Evolutionary conservation across 2,888 invertebrate species (phyloP), one percentile per base, ranked within the genome.

Genomic region (Diarsia brunnea): DNA sequence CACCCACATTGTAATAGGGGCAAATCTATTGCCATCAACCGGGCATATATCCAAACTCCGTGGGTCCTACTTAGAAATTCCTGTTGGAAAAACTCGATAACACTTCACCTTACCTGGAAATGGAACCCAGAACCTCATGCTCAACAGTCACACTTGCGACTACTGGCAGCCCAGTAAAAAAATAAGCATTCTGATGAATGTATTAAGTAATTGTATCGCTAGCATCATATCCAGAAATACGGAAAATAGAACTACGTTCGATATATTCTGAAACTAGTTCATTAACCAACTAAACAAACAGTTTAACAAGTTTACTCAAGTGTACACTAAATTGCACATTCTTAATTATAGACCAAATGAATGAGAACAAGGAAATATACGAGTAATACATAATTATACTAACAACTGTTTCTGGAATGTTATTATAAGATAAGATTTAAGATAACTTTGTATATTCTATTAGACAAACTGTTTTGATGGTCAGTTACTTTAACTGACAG

Each of bases 401-500:
- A 21, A 38, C 61, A 8, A n/a, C 27, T 58, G 27, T 27, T n/a
- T 27, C 7, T 27, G 14, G 0, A 43, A 8, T 77, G 71, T 64
- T 27, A 71, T 64, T 55, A 71, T 61, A 60, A 75, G 78, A 85
- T 85, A 87, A 81, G 38, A 76, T 79, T 10, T 75, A 49, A 73
- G 75, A 79, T 73, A 74, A 73, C 38, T 71, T 24, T 78, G 75
- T 79, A 74, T 19, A 77, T 68, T 63, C 0, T 51, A 3, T 51
- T 60, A 81, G 85, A 79, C 78, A 84, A 79, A 78, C 60, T 70
- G 24, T 69, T 78, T 66, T 70, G 68, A 79, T 85, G 88, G 88
- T 85, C 88, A 88, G 84, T 81, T 74, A 14, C 71, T 79, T 64
- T 75, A 76, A 84, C 81, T 79, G 87, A 85, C 84, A 72, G 61